Base-by-base conservation (phyloP, 2,113 vertebrate genomes). In the Aphelocoma coerulescens region DNA sequence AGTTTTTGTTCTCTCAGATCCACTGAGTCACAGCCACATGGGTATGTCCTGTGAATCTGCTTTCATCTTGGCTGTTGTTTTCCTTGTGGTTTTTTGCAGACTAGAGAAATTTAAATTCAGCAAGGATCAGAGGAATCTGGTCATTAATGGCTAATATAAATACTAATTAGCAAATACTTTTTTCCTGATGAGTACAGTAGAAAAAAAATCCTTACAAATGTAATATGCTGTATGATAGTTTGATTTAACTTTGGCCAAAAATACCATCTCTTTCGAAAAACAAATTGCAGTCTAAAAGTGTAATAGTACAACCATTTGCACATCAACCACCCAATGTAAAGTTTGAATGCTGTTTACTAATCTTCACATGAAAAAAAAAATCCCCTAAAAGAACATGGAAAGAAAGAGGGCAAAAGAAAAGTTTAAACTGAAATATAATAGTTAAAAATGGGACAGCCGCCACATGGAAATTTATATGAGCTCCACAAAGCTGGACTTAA, bases 21-120 rank as follows among this genome's bases (percentile, higher is more conserved):
- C 82, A 90, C 57, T 91, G 91, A 95, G 86, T 95, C 95, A 96
- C 87, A 96, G 74, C 44, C 78, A 95, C 83, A 77, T 19, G 88
- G 85, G 14, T 80, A 94, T 35, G 65, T 89, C 66, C 85, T 84
- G 49, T 35, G 65, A 95, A 93, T 71, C 41, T 95, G 21, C 67
- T 75, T 91, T 96, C 68, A 87, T 88, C 73, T 90, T 69, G 39
- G 24, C 46, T 76, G 23, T 66, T 87, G 51, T 59, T 80, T 85
- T 66, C 48, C 58, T 73, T 69, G 62, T 24, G n/a, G 14, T 84
- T 88, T 73, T 91, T 90, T 82, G 55, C 48, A 91, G 48, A 69
- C 13, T n/a, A 10, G 6, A 33, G 23, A 77, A 87, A 93, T 79
- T 88, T 57, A 84, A 94, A 81, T 87, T 59, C 81, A 83, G 44